Conservation (phyloP, 2,888 invertebrate species). For the Cephus rjabovi region DNA sequence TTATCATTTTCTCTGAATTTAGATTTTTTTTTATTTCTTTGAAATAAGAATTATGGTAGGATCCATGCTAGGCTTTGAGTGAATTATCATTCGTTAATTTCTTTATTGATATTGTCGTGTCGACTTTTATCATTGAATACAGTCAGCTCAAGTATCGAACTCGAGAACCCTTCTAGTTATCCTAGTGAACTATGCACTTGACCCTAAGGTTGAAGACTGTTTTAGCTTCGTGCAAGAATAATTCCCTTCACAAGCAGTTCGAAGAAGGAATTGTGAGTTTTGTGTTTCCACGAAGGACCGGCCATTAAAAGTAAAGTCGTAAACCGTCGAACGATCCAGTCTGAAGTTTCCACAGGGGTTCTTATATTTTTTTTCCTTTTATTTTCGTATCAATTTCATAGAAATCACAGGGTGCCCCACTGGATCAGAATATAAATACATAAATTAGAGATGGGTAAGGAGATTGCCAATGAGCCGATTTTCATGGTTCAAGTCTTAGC, state of each 20-base stretch:
- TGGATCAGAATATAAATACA: not conserved
- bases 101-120: not conserved
- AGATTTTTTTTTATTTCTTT: not conserved
- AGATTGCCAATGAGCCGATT: too few species aligned
- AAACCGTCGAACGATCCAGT: not conserved
- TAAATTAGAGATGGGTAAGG: not conserved
- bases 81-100: not conserved
- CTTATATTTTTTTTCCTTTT: not conserved
- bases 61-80: not conserved
- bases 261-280: not conserved
- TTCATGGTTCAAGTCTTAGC: too few species aligned
- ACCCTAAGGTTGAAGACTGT: not conserved
- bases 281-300: not conserved
- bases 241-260: not conserved
- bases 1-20: not conserved
- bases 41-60: not conserved
- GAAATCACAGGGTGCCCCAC: not conserved
- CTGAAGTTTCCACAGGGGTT: not conserved
- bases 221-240: not conserved
- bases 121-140: not conserved
- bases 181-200: not conserved
- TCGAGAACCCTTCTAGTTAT: not conserved
- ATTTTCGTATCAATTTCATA: conserved; percentile 1
- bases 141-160: not conserved
- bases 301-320: conserved; percentile 1